phyloP scores from a whole-genome alignment of 2,113 vertebrate species.

The Larimichthys crocea region DNA sequence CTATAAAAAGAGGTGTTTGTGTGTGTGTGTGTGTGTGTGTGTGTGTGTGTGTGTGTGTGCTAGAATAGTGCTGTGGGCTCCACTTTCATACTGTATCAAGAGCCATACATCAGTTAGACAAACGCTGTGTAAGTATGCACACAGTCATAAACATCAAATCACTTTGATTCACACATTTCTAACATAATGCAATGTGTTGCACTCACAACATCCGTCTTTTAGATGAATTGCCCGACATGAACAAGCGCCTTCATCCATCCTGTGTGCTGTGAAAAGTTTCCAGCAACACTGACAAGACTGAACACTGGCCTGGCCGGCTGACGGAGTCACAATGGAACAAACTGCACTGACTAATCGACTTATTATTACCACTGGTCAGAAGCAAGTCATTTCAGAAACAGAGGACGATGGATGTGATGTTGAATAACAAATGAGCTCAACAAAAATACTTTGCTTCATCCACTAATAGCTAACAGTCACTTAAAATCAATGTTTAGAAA shows the following conservation, averaged over 20 bases:
- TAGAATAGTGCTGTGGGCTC: neutral
- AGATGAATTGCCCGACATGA: constrained; percentile 20
- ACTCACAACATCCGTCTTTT: constrained; percentile 9
- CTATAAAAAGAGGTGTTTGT: neutral
- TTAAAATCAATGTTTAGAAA: constrained; percentile 35
- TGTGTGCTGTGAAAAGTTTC: constrained; percentile 8
- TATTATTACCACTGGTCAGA: constrained; percentile 7
- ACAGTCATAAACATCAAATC: constrained; percentile 5
- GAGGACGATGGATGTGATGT: constrained; percentile 9
- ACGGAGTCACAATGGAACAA: neutral
- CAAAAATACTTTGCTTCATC: neutral
- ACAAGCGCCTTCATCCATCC: constrained; percentile 15
- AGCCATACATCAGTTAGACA: constrained; percentile 9
- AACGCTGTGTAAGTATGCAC: neutral
- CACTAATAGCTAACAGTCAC: neutral
- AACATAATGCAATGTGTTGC: constrained; percentile 1
- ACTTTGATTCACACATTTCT: neutral
- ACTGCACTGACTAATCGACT: constrained; percentile 9
- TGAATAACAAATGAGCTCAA: constrained; percentile 13
- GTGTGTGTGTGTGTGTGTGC: neutral
- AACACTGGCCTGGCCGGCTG: neutral
- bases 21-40: neutral
- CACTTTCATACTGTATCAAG: neutral
- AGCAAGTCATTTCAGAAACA: constrained; percentile 5
- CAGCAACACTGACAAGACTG: constrained; percentile 8